Conservation (phyloP, 1,140 invertebrate species). For the Battus philenor region DNA sequence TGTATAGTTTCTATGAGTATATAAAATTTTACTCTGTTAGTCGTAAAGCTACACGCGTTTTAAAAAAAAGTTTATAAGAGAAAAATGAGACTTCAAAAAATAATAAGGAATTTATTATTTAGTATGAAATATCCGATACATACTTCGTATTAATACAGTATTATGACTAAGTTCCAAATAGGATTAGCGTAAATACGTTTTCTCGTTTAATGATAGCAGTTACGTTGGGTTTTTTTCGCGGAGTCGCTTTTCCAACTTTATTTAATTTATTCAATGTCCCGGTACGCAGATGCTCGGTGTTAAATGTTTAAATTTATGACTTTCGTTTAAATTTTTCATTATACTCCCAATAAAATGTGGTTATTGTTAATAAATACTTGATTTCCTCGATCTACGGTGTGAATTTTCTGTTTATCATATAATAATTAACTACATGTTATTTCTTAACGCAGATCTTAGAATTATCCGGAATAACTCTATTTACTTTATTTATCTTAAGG, state of each 20-base stretch:
- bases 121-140: not conserved
- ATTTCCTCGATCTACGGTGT: no score
- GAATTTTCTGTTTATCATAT: no score
- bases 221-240: slow-evolving; percentile 46
- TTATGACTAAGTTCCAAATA: slow-evolving; percentile 11
- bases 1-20: no score
- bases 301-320: slow-evolving; percentile 50
- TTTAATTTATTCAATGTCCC: slow-evolving; percentile 51
- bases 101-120: slow-evolving; percentile 1
- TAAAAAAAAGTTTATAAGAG: no score
- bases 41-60: no score
- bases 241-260: slow-evolving; percentile 53
- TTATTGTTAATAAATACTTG: slow-evolving; percentile 10
- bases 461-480: no score
- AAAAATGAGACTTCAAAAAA: no score
- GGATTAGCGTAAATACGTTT: slow-evolving; percentile 22
- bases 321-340: slow-evolving; percentile 36
- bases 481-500: no score
- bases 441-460: no score
- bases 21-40: no score
- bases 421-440: no score
- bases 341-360: slow-evolving; percentile 19
- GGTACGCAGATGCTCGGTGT: slow-evolving; percentile 57
- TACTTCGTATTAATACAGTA: slow-evolving; percentile 9
- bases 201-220: slow-evolving; percentile 43